Base-by-base conservation (phyloP, 2,797 vertebrate species). In the Coilia nasus region DNA sequence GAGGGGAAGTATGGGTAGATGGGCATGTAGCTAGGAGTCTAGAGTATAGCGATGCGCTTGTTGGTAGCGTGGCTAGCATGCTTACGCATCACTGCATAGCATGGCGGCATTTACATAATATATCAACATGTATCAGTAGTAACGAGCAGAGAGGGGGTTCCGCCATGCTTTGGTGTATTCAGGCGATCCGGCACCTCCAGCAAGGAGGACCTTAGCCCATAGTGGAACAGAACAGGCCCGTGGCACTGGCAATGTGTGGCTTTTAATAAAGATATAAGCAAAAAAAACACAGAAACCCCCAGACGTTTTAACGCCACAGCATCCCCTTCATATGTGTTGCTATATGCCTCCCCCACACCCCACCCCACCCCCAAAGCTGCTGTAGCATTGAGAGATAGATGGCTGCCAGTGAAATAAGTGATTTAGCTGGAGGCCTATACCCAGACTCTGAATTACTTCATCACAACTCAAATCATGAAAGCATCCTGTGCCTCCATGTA, bases 41-140 rank as follows among this genome's bases (percentile, higher is more conserved):
- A 9, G 31, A 44, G 67, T 44, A 25, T 78, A 35, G 21, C 15
- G 25, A 28, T 71, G 25, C 17, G 28, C 9, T 21, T 78, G 71
- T 19, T 21, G 9, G 31, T 44, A 78, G 35, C 35, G 71, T 35
- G 67, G 67, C 31, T 78, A 44, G 71, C 31, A 44, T 78, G 19
- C 71, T 78, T 25, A 78, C 7, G 71, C 71, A 78, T 78, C 71
- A 44, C 31, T 78, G 71, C 35, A 78, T 78, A 7, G 35, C 71
- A 78, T 78, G 35, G 12, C 71, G 19, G 17, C 35, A 7, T 35
- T 44, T 44, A 21, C 31, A 21, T 78, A 78, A 78, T 35, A 78
- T 35, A 54, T 54, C 7, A 54, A 14, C 50, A 9, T 54, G 50
- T 54, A 54, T 54, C 2, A 9, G 9, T 1, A 54, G 50, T 54